A percentile compares a stretch with the other conserved stretches of the same genome.
Evolutionary conservation across 2,797 vertebrate genomes (phyloP).

Genomic region (Platyrinchus mystaceus): DNA sequence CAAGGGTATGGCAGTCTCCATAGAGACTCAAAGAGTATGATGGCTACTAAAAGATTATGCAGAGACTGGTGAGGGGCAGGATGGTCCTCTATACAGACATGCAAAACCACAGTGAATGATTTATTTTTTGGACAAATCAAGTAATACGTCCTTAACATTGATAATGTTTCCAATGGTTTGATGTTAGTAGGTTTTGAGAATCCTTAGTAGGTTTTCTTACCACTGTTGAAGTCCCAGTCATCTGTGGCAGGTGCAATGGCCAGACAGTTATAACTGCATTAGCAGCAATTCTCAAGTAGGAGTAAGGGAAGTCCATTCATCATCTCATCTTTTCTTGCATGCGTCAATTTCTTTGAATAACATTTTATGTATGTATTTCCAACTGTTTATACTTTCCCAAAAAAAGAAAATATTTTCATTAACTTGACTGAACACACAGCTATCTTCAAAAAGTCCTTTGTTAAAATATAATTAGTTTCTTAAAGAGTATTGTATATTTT

Average conservation of each 20-base stretch:
- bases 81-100: neutral
- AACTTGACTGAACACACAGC: neutral
- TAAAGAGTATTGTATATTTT: neutral
- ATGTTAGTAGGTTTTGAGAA: neutral
- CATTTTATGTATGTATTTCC: neutral
- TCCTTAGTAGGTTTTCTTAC: neutral
- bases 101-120: neutral
- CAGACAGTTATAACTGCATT: neutral
- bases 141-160: neutral
- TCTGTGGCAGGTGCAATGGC: neutral
- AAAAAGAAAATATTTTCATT: neutral
- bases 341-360: neutral
- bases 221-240: neutral
- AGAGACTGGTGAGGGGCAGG: neutral
- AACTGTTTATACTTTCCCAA: neutral
- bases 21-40: accelerated
- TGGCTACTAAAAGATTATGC: neutral
- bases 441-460: neutral
- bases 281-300: neutral
- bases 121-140: neutral
- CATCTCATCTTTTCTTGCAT: neutral
- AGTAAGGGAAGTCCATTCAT: neutral
- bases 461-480: neutral
- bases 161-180: neutral
- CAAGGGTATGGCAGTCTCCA: neutral